Percentiles rank a stretch among this genome's conserved stretches.
These are phyloP conservation scores for Apodemia duryi DNA, from an alignment of 2,888 invertebrate genomes.

Conservation along the genomic window DNA sequence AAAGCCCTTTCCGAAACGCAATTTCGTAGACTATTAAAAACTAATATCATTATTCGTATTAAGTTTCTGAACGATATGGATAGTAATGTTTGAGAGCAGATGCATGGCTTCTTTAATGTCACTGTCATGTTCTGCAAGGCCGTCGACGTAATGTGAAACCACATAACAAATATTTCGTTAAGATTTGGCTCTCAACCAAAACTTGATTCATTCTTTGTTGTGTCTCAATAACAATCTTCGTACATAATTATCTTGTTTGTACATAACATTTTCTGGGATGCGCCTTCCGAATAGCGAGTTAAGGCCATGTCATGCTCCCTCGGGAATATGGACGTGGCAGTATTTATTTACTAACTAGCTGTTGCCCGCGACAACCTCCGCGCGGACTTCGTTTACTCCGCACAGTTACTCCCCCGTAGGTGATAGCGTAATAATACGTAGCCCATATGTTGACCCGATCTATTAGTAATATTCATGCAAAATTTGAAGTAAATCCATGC, in stretches of 20 bases:
- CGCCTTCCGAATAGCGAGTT: background rate
- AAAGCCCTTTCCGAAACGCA: no score
- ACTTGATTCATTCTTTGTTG: background rate
- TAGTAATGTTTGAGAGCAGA: background rate
- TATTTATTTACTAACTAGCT: background rate
- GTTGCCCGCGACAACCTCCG: no score
- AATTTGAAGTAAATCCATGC: no score
- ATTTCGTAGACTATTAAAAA: background rate
- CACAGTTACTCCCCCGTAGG: no score
- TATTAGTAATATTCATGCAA: no score
- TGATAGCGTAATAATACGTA: no score
- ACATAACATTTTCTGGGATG: background rate
- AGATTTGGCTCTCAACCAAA: slow-evolving; percentile 4
- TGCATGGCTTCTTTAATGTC: background rate
- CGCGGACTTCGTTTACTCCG: no score
- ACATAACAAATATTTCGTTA: background rate
- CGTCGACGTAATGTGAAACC: background rate
- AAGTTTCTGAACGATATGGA: background rate
- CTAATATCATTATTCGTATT: background rate
- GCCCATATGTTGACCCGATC: no score
- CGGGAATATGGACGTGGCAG: background rate
- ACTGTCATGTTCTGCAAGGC: background rate
- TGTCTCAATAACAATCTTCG: background rate
- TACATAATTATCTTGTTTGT: background rate
- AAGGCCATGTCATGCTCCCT: background rate